phyloP scores from a whole-genome alignment of 2,797 vertebrate species.

The Linurgus olivaceus region DNA sequence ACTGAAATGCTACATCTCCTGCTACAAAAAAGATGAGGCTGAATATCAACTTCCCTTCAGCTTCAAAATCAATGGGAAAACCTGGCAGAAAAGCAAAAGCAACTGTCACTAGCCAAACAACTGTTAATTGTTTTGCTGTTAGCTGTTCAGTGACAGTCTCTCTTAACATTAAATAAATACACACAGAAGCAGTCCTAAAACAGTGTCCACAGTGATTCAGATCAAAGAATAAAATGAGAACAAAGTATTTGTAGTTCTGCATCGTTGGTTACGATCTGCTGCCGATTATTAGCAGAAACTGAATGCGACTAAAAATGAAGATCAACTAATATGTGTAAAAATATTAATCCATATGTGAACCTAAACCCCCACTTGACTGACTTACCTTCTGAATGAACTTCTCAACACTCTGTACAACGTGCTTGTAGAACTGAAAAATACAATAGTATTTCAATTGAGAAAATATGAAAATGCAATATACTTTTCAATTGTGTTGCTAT shows the following conservation, averaged over 20 bases:
- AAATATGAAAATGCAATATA: neutral
- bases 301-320: neutral
- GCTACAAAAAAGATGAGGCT: neutral
- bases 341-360: neutral
- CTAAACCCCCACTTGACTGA: constrained; percentile 16
- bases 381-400: constrained; percentile 98
- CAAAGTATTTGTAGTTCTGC: neutral
- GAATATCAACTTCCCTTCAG: neutral
- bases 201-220: neutral
- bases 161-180: neutral
- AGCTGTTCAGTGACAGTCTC: neutral
- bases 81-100: neutral
- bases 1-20: neutral
- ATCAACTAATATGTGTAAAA: neutral
- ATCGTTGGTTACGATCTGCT: neutral
- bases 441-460: neutral
- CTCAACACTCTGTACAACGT: constrained; percentile 98
- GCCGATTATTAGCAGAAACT: neutral
- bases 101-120: neutral
- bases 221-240: neutral
- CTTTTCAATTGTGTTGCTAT: neutral
- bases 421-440: constrained; percentile 95
- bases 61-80: neutral
- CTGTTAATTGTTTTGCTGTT: neutral
- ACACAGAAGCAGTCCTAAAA: neutral